Evolutionary conservation across 2,113 vertebrate species (phyloP).

Genomic region (Malaclemys terrapin): DNA sequence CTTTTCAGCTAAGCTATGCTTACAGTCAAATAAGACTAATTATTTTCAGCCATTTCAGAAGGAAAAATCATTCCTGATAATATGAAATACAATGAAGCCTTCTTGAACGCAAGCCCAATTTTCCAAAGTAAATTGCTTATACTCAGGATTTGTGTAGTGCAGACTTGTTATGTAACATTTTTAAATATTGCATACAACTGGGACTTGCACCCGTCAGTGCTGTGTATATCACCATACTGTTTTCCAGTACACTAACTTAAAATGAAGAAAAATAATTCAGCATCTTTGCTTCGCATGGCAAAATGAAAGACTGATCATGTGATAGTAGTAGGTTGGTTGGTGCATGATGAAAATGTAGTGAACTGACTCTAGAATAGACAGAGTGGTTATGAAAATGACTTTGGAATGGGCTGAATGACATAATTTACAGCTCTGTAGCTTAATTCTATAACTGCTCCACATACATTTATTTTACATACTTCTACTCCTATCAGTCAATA

Average conservation of each 20-base stretch:
- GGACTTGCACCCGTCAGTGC: background rate
- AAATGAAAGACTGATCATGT: constrained; percentile 7
- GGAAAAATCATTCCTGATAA: background rate
- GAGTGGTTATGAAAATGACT: background rate
- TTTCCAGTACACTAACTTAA: background rate
- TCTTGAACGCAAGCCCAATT: background rate
- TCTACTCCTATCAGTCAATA: background rate
- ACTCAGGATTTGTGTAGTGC: background rate
- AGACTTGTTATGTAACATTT: background rate
- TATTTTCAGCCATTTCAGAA: background rate
- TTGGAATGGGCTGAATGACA: background rate
- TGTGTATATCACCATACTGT: background rate
- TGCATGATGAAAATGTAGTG: background rate
- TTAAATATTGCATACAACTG: background rate
- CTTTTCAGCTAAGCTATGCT: background rate
- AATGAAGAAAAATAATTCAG: background rate
- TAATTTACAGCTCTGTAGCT: background rate
- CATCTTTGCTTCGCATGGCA: background rate
- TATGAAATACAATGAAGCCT: background rate
- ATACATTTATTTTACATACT: background rate
- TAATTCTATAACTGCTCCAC: background rate
- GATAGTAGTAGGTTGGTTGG: background rate
- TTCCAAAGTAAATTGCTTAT: background rate
- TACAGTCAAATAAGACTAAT: background rate
- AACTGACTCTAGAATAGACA: background rate